Conservation (phyloP, 2,797 vertebrate species). For the Sebastolobus alascanus region DNA sequence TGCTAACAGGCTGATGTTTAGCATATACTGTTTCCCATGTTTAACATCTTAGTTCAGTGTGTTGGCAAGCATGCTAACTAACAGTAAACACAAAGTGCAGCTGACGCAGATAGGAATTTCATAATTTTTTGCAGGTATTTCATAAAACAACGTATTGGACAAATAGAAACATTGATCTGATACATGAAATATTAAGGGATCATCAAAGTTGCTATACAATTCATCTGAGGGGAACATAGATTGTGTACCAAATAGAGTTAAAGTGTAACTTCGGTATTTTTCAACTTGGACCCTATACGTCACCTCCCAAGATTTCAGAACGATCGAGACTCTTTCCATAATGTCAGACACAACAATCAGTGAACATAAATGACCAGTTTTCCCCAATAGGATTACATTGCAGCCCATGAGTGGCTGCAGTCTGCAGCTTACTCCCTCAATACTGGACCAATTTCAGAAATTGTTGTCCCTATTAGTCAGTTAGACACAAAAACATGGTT, state of each 20-base stretch:
- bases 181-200: background rate
- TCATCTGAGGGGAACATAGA: background rate
- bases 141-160: background rate
- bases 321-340: too few relatives aligned
- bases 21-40: background rate
- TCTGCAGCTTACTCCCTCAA: too few relatives aligned
- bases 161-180: background rate
- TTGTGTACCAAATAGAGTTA: background rate
- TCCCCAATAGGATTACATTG: too few relatives aligned
- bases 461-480: too few relatives aligned
- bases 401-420: too few relatives aligned
- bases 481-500: too few relatives aligned
- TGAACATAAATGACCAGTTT: too few relatives aligned
- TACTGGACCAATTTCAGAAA: too few relatives aligned
- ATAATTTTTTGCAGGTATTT: background rate
- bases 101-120: background rate
- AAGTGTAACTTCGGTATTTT: too few relatives aligned
- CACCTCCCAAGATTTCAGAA: too few relatives aligned
- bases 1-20: too few relatives aligned
- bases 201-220: background rate
- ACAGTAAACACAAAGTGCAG: background rate
- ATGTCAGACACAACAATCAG: too few relatives aligned
- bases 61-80: background rate
- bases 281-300: accelerated
- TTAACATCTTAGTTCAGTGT: background rate